phyloP scores from a whole-genome alignment of 92 coral and sea anemone species.

The Heliopora coerulea region DNA sequence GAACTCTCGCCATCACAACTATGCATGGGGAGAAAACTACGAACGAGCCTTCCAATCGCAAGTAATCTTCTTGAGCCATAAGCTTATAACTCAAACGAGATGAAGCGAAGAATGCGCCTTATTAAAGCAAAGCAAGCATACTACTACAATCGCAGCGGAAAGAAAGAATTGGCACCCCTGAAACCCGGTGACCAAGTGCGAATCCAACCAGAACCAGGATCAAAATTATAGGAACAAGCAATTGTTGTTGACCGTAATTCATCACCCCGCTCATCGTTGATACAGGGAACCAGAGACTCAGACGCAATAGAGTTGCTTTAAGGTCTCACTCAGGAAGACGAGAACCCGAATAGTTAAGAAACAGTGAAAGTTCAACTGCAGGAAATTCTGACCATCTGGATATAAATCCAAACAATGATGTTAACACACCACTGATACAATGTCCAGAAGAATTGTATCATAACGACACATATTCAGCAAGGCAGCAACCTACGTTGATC shows the following conservation, averaged over 20 bases:
- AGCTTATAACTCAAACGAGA: constrained; percentile 22
- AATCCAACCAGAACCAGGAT: constrained; percentile 13
- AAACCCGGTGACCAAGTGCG: constrained; percentile 39
- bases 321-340: neutral
- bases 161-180: too few species aligned
- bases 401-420: too few species aligned
- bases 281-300: too few species aligned
- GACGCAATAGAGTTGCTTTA: too few species aligned
- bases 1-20: constrained; percentile 53
- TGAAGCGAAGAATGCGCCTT: constrained; percentile 24
- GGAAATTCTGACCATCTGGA: too few species aligned
- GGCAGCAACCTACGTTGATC: too few species aligned
- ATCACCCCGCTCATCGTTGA: constrained; percentile 38
- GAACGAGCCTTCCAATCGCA: constrained; percentile 48
- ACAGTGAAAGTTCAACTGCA: too few species aligned
- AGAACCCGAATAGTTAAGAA: too few species aligned
- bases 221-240: constrained; percentile 10
- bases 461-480: neutral
- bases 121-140: constrained; percentile 37
- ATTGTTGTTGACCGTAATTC: constrained; percentile 15
- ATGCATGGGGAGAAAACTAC: constrained; percentile 51
- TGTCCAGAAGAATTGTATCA: too few species aligned
- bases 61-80: constrained; percentile 44
- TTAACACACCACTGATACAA: too few species aligned
- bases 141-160: constrained; percentile 40